Base-by-base conservation (phyloP, 1,140 invertebrate species). In the Tenebrio molitor region DNA sequence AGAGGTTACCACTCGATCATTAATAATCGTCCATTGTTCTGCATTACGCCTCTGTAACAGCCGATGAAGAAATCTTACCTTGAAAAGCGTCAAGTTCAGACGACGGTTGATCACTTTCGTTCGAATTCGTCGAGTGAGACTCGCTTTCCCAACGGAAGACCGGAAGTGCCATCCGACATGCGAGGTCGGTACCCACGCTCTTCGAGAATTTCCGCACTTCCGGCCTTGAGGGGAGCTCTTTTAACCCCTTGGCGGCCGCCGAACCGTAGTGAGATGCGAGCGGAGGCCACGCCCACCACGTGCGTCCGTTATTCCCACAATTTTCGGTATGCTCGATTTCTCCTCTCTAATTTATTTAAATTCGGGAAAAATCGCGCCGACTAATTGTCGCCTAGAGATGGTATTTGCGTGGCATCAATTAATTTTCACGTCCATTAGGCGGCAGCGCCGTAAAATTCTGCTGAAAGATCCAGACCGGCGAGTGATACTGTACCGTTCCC, bases 371-470 rank as follows among this genome's bases (percentile, higher is more conserved):
- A n/a, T n/a, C n/a, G 4, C 29, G 29, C 10, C 29, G 29, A 33
- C 8, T 44, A 17, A 44, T 44, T 44, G 44, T 50, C 44, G 44
- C 44, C 44, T 21, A 14, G 15, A 19, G 44, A 21, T 17, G 44
- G 19, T 50, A 17, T 50, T 50, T 50, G 44, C 44, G 44, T 50
- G 44, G 23, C 44, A 50, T 10, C 44, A 50, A 50, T 50, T 50
- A 50, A 50, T 50, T 41, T 41, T 41, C 36, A 33, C 29, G 36
- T 41, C 36, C 29, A 33, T 33, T 33, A 33, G n/a, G n/a, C 29
- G 4, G 29, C 29, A 10, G 29, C 29, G 29, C 29, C 10, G 10
- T 33, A n/a, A n/a, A n/a, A n/a, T n/a, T n/a, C n/a, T n/a, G n/a
- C n/a, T n/a, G n/a, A n/a, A n/a, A n/a, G n/a, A n/a, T n/a, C n/a